These are phyloP conservation scores for Lophochroa leadbeateri DNA, from an alignment of 2,113 vertebrate genomes.

Conservation along the genomic window DNA sequence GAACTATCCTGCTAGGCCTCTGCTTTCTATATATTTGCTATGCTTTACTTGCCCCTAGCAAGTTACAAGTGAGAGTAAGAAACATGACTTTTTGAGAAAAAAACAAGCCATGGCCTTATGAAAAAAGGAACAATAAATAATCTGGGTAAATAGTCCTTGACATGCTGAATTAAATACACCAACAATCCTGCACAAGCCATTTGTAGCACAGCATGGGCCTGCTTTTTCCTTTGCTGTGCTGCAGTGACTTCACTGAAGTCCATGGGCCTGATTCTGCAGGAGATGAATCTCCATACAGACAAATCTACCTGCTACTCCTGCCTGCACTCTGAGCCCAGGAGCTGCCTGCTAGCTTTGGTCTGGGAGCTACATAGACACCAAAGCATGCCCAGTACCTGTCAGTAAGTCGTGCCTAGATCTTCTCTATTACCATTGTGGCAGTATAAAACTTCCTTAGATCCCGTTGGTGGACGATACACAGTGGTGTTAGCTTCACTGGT, in stretches of 20 bases:
- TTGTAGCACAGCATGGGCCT: background rate
- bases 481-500: background rate
- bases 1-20: background rate
- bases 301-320: background rate
- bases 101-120: background rate
- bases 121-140: constrained; percentile 14
- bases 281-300: background rate
- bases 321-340: background rate
- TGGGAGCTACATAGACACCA: background rate
- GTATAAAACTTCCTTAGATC: background rate
- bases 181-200: background rate
- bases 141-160: background rate
- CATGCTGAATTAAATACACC: background rate
- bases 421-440: background rate
- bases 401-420: background rate
- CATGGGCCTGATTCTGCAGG: background rate
- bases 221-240: background rate
- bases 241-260: background rate
- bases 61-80: constrained; percentile 14
- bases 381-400: background rate
- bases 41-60: constrained; percentile 26
- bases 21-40: background rate
- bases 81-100: background rate
- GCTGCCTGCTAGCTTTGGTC: background rate
- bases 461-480: background rate